Evolutionary conservation across 2,888 invertebrate species (phyloP).

Genomic region (Ectropis crepuscularia): DNA sequence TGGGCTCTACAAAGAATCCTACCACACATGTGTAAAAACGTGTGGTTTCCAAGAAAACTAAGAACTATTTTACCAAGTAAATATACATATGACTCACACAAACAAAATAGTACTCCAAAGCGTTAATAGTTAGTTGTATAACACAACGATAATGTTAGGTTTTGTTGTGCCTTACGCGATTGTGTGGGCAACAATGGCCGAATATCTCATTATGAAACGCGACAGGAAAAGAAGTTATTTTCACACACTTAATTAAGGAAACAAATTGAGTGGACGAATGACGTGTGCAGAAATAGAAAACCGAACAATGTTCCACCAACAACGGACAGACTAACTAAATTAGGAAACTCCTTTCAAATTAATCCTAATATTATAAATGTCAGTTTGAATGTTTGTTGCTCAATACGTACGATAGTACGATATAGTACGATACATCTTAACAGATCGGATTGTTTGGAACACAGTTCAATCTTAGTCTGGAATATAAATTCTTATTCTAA

Average conservation of each 20-base stretch:
- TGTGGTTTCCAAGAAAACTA: constrained; percentile 4
- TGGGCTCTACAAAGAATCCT: no score
- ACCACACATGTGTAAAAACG: background rate
- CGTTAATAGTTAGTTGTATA: constrained; percentile 4
- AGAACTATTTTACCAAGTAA: constrained; percentile 8
- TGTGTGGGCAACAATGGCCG: constrained; percentile 34
- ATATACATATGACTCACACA: constrained; percentile 1
- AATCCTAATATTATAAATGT: no score
- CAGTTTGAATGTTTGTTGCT: no score
- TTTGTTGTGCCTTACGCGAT: constrained; percentile 19
- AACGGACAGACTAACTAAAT: constrained; percentile 6
- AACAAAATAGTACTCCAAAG: constrained; percentile 7
- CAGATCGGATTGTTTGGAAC: no score
- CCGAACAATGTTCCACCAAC: constrained; percentile 33
- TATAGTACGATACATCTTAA: no score
- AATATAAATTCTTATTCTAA: no score
- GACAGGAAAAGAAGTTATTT: constrained; percentile 26
- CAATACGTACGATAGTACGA: no score
- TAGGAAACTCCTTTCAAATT: no score
- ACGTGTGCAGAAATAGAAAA: constrained; percentile 34
- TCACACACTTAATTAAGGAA: constrained; percentile 30
- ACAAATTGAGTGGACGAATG: constrained; percentile 31
- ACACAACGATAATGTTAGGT: constrained; percentile 8
- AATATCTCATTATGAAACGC: constrained; percentile 14
- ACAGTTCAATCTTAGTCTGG: no score